Conservation (phyloP, 2,797 vertebrate genomes). For the Enteromius radiatus region DNA sequence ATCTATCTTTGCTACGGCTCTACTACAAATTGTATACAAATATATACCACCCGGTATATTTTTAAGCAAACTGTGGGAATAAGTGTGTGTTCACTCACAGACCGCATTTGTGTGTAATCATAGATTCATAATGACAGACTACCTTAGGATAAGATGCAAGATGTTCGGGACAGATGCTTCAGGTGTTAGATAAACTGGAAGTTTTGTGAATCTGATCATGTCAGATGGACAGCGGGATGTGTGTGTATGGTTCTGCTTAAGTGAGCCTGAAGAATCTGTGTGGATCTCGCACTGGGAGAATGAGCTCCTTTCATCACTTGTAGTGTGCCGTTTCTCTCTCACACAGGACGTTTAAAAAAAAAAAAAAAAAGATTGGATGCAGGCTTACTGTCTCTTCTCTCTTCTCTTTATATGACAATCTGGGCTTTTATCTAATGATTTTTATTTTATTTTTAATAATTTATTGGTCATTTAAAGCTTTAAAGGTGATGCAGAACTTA, state of each 20-base stretch:
- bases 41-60: neutral
- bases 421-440: neutral
- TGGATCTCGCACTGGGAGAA: constrained; percentile 69
- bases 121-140: constrained; percentile 71
- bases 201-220: constrained; percentile 61
- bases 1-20: neutral
- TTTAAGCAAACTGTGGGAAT: constrained; percentile 36
- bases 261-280: constrained; percentile 79
- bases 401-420: neutral
- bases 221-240: constrained; percentile 29
- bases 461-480: neutral
- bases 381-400: constrained; percentile 51
- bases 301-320: constrained; percentile 74
- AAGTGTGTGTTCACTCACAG: constrained; percentile 10
- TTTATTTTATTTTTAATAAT: neutral
- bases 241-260: constrained; percentile 74
- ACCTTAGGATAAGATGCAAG: constrained; percentile 32
- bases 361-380: constrained; percentile 54
- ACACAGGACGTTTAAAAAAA: constrained; percentile 67
- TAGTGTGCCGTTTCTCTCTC: constrained; percentile 51
- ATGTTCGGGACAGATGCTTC: constrained; percentile 66
- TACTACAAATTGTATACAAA: neutral
- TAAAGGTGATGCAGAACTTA: neutral
- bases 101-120: constrained; percentile 67
- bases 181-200: constrained; percentile 71